Base-by-base conservation (phyloP, 2,888 invertebrate genomes). In the Volucella bombylans region DNA sequence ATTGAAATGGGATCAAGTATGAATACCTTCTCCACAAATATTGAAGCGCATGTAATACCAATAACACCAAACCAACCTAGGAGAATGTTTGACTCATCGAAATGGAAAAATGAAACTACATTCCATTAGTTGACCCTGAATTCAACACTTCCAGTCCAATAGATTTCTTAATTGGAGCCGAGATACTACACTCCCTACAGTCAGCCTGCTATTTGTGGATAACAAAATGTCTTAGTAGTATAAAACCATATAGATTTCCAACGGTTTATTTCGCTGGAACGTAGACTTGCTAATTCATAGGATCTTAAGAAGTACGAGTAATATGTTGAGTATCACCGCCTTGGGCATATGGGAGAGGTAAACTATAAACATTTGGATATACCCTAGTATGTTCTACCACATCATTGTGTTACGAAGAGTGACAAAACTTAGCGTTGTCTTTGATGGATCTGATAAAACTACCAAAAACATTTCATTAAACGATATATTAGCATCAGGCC, bases 321-420 rank as follows among this genome's bases (percentile, higher is more conserved):
- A 0, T 61, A 61, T 2, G 45, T 11, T 43, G 15, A 61, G 3
- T 54, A 67, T 14, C 67, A 10, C 9, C 18, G 45, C 4, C 23
- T 67, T 39, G 67, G 52, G 31, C 67, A 54, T 15, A 67, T 67
- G 67, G 15, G 45, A 41, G 65, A 65, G 18, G 12, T 65, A 18
- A 9, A 38, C n/a, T 15, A 50, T 14, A 18, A 18, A 39, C 23
- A 55, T 10, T 43, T 68, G 23, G 8, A 43, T 31, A 68, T 45
- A 43, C 55, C 12, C 15, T 68, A 68, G 2, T 68, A 55, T 11
- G 52, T 68, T 15, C 49, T 68, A 45, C 43, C 55, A 23, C 68
- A 45, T 31, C 11, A 55, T 31, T 64, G 64, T 14, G 31, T 3
- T 14, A 14, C 47, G 47, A 49, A 47, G 49, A 64, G 31, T 31